Evolutionary conservation across 2,113 vertebrate species (phyloP).

Genomic region (Myxocyprinus asiaticus): DNA sequence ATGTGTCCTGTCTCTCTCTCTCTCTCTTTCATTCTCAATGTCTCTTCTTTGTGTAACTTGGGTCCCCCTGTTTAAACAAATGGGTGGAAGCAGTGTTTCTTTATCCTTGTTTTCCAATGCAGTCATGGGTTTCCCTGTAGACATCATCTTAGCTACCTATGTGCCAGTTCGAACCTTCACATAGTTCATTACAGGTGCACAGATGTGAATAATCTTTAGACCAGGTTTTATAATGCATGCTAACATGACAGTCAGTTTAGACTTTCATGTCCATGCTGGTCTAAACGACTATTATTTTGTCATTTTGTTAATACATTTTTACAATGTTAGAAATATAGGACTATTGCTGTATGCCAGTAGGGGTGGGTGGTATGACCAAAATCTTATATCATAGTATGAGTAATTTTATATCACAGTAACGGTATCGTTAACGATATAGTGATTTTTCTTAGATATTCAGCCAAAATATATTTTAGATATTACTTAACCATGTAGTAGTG

Average conservation of each 20-base stretch:
- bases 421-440: too few relatives aligned
- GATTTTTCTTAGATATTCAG: too few relatives aligned
- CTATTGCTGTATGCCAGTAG: conserved; percentile 21
- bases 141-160: background rate
- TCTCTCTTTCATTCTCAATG: conserved; percentile 58
- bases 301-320: background rate
- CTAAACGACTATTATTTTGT: background rate
- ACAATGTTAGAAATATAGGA: conserved; percentile 2
- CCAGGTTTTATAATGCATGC: conserved; percentile 25
- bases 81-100: conserved; percentile 61
- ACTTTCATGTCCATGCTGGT: background rate
- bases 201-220: background rate
- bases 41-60: conserved; percentile 49
- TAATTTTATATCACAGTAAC: background rate
- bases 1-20: conserved; percentile 76
- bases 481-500: too few relatives aligned
- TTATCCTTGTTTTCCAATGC: conserved; percentile 32
- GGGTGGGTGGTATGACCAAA: background rate
- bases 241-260: conserved; percentile 3
- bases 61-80: conserved; percentile 64
- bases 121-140: conserved; percentile 24
- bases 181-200: conserved; percentile 6
- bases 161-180: background rate
- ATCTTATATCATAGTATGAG: background rate
- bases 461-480: too few relatives aligned